Percentiles rank a stretch among this genome's conserved stretches.
These are phyloP conservation scores for Acyrthosiphon pisum DNA, from an alignment of 1,140 invertebrate species.

Conservation along the genomic window DNA sequence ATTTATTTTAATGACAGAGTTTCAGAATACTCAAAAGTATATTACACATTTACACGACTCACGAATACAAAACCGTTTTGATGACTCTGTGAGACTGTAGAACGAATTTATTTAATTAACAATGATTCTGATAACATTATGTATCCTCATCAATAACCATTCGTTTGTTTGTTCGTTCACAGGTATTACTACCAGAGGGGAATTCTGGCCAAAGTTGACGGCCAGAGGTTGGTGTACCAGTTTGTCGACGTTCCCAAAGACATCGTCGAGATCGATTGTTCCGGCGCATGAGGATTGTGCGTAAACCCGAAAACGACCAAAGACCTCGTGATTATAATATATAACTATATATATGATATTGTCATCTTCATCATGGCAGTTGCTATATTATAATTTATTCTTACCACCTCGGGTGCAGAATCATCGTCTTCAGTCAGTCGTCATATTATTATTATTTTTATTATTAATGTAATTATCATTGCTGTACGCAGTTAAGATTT, in stretches of 20 bases:
- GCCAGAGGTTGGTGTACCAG: constrained; percentile 97
- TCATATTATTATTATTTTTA: neutral
- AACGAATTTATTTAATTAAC: neutral
- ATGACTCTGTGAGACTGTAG: neutral
- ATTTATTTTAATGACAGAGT: neutral
- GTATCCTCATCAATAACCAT: constrained; percentile 4
- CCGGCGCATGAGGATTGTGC: constrained; percentile 65
- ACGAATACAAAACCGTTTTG: neutral
- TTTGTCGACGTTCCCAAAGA: constrained; percentile 99
- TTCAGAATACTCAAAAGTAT: too few species aligned
- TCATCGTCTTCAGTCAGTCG: neutral
- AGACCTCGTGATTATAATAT: neutral
- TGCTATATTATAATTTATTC: neutral
- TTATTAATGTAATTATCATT: neutral
- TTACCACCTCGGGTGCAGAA: neutral
- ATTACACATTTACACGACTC: too few species aligned
- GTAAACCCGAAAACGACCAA: neutral
- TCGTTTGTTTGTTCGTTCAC: constrained; percentile 53
- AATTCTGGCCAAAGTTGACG: constrained; percentile 98
- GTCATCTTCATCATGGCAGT: neutral
- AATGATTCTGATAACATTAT: neutral
- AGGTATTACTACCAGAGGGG: constrained; percentile 99
- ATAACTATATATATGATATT: neutral
- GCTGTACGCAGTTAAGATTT: neutral
- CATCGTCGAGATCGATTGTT: constrained; percentile 96